A percentile compares a stretch with the other conserved stretches of the same genome.
These are phyloP conservation scores for Phthorimaea operculella DNA, from an alignment of 1,140 invertebrate species.

Conservation along the genomic window DNA sequence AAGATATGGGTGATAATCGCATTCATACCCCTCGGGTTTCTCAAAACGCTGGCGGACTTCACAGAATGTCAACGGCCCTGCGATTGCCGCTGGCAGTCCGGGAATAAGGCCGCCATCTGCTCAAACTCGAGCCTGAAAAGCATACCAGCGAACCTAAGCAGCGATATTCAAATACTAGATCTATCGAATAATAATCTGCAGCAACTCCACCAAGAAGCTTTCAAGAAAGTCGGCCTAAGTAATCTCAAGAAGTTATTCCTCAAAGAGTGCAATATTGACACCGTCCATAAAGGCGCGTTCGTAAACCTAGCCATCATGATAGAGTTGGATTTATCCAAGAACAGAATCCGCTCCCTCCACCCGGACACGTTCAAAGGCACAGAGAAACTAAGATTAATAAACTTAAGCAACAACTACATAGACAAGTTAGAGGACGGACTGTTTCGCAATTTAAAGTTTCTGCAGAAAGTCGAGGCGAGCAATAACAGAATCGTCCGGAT, in stretches of 20 bases:
- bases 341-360: constrained; percentile 76
- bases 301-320: constrained; percentile 81
- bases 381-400: constrained; percentile 75
- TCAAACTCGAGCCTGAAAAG: constrained; percentile 71
- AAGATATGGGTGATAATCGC: constrained; percentile 55
- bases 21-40: constrained; percentile 30
- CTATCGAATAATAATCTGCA: constrained; percentile 69
- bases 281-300: constrained; percentile 79
- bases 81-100: constrained; percentile 83
- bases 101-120: constrained; percentile 86
- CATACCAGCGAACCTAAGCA: constrained; percentile 77
- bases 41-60: constrained; percentile 52
- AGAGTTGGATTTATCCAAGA: constrained; percentile 85
- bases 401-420: constrained; percentile 80
- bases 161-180: constrained; percentile 81
- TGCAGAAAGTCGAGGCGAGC: constrained; percentile 82
- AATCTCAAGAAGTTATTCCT: constrained; percentile 86
- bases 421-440: constrained; percentile 76
- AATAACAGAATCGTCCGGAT: constrained; percentile 79
- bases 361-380: constrained; percentile 79
- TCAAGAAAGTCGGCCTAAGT: constrained; percentile 74
- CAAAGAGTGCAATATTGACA: constrained; percentile 76
- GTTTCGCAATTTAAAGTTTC: constrained; percentile 77
- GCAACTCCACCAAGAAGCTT: constrained; percentile 68
- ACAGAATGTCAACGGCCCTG: constrained; percentile 69